Evolutionary conservation across 2,797 vertebrate species (phyloP).

Genomic region (Sternarchorhynchus goeldii): DNA sequence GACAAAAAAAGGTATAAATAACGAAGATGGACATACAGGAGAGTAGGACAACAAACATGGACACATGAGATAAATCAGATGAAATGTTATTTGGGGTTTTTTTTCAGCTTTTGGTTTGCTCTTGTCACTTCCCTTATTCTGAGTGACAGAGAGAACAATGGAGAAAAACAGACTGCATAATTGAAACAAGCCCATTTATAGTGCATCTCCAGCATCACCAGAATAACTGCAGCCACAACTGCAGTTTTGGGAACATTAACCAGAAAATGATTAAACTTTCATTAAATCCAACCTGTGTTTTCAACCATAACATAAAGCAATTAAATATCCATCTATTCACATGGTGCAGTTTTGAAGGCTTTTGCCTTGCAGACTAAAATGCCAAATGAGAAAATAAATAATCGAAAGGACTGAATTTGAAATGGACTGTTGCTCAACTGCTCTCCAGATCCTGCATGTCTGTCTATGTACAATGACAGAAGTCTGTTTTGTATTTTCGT

Average conservation of each 20-base stretch:
- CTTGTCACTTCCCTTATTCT: slow-evolving; percentile 22
- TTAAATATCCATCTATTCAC: slow-evolving; percentile 33
- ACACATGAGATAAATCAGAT: slow-evolving; percentile 21
- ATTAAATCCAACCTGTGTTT: slow-evolving; percentile 36
- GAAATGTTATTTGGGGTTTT: too few species aligned
- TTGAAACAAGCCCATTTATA: slow-evolving; percentile 42
- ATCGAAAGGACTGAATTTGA: slow-evolving; percentile 13
- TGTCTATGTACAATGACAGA: background rate
- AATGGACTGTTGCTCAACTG: slow-evolving; percentile 13
- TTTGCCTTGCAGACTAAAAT: background rate
- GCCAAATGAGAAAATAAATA: background rate
- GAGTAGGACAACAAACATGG: background rate
- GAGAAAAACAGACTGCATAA: slow-evolving; percentile 33
- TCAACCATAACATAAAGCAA: slow-evolving; percentile 37
- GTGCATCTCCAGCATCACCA: slow-evolving; percentile 34
- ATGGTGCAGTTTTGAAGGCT: slow-evolving; percentile 1
- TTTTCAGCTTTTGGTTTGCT: slow-evolving; percentile 19
- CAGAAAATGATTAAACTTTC: slow-evolving; percentile 33
- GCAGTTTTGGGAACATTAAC: slow-evolving; percentile 32
- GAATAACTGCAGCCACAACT: slow-evolving; percentile 42
- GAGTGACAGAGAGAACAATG: slow-evolving; percentile 4
- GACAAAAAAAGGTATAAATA: slow-evolving; percentile 14
- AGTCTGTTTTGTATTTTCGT: background rate
- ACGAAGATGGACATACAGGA: background rate
- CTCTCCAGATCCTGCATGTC: background rate